phyloP scores from a whole-genome alignment of 1,140 invertebrate species.

The Tribolium madens region DNA sequence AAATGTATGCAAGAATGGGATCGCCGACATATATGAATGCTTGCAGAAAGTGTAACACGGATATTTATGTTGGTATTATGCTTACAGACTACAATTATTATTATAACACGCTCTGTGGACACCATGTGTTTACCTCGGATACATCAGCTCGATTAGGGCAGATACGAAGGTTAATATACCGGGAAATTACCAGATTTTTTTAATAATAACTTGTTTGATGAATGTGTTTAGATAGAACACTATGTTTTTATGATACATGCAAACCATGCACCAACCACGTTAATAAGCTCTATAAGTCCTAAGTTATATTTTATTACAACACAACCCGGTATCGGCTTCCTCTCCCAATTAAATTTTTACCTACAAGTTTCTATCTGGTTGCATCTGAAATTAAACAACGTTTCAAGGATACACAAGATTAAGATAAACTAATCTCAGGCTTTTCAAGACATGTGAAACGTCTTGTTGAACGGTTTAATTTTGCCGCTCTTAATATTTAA shows the following conservation, averaged over 20 bases:
- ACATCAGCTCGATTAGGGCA: conserved; percentile 29
- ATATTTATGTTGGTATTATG: conserved; percentile 33
- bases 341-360: conserved; percentile 4
- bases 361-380: background rate
- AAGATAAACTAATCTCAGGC: background rate
- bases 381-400: background rate
- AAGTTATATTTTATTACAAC: conserved; percentile 4
- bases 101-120: conserved; percentile 24
- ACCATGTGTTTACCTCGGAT: conserved; percentile 34
- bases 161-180: conserved; percentile 23
- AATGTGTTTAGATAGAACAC: conserved; percentile 9
- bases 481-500: background rate
- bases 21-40: conserved; percentile 2
- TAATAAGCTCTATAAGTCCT: background rate
- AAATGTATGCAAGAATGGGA: conserved; percentile 4
- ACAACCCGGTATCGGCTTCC: background rate
- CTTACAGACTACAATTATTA: conserved; percentile 13
- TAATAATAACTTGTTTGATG: conserved; percentile 32
- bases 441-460: background rate
- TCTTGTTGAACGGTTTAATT: background rate
- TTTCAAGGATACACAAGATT: background rate
- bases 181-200: conserved; percentile 22
- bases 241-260: conserved; percentile 22
- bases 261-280: conserved; percentile 6
- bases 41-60: background rate